phyloP scores from a whole-genome alignment of 1,140 invertebrate genomes.

The Sycobia sp. region DNA sequence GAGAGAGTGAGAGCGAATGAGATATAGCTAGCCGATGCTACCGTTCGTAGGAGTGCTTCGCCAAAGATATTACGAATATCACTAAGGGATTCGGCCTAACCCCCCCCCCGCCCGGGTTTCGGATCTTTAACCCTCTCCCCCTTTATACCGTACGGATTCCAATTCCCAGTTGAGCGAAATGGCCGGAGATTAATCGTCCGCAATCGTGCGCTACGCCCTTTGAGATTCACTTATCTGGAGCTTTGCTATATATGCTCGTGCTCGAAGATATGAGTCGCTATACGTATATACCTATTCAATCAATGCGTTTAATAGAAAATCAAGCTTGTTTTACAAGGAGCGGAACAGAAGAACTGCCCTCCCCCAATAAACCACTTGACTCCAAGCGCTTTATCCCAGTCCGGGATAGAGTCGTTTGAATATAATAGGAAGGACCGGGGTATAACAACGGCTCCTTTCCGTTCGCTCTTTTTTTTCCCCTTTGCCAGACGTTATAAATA shows the following conservation, averaged over 20 bases:
- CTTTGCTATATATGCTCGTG: not conserved
- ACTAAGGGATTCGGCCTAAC: not conserved
- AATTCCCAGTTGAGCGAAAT: slow-evolving; percentile 40
- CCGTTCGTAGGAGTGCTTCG: not conserved
- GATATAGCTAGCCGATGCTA: no score
- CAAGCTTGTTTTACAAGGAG: not conserved
- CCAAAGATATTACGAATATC: slow-evolving; percentile 10
- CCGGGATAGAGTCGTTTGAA: no score
- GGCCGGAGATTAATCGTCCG: slow-evolving; percentile 35
- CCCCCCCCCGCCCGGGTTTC: no score
- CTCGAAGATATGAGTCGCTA: not conserved
- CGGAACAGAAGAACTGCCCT: no score
- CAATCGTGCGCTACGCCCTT: slow-evolving; percentile 16
- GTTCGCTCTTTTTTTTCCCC: no score
- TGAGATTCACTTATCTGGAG: not conserved
- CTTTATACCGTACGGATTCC: slow-evolving; percentile 35
- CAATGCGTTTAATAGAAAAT: not conserved
- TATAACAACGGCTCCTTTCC: no score
- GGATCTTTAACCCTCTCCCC: not conserved
- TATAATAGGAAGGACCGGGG: no score
- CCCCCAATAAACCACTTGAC: no score
- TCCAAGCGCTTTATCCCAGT: no score
- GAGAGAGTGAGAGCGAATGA: no score
- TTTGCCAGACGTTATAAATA: no score
- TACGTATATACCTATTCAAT: no score